Evolutionary conservation across 2,113 vertebrate species (phyloP), one percentile per base, ranked within the genome.

Genomic region (Aptenodytes forsteri): DNA sequence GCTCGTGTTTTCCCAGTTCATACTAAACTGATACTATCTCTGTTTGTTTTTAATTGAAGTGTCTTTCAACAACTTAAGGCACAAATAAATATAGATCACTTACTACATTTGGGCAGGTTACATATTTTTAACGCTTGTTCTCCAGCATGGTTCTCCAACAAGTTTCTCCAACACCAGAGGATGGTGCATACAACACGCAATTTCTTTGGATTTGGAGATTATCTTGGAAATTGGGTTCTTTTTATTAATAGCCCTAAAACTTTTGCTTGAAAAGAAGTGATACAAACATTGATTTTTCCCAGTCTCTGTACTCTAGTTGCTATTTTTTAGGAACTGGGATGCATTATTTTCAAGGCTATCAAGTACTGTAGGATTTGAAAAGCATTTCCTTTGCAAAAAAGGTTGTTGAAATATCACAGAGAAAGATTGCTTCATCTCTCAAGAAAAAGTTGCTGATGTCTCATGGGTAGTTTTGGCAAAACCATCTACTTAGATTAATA

Each of bases 391-490:
- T 81, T 52, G 17, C 6, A 55, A 77, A 89, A 66, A 80, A 40
- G 73, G 23, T 4, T 94, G 73, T 49, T 91, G 46, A 72, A 96
- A 75, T 87, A 95, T 67, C 79, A 93, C 79, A 92, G 81, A 90
- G 64, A 85, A 94, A 34, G 50, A 93, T 91, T 89, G 22, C 54
- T 95, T 96, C 91, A 78, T 23, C 70, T 71, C 87, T 89, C 75
- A 69, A 88, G 95, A 87, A 89, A 89, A 91, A 38, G 10, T 67
- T 29, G 8, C 73, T 90, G 75, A 75, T 75, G 56, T 94, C 94
- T 94, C 76, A 78, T 87, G 88, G 92, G 95, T 86, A 93, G 83
- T 59, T 96, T 96, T 96, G 89, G 71, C 83, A 96, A 97, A 96
- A 86, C 56, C 29, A 79, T 96, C 56, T 89, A 30, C 50, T 73